phyloP scores from a whole-genome alignment of 1,140 invertebrate genomes.

The Saccostrea cuccullata region DNA sequence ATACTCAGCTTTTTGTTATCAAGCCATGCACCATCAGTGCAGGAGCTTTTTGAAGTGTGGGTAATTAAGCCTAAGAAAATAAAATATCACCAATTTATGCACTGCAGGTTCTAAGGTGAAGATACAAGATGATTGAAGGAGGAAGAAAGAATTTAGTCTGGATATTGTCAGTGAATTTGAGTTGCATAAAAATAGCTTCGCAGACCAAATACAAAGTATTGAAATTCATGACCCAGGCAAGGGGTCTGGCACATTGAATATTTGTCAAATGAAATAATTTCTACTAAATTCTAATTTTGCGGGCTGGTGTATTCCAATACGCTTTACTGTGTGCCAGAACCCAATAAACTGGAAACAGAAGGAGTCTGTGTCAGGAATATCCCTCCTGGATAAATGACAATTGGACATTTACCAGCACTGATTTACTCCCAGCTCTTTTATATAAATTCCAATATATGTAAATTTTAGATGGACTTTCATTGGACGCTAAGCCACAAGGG shows the following conservation, averaged over 20 bases:
- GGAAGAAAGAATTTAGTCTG: conserved; percentile 7
- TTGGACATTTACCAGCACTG: not conserved
- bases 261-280: not conserved
- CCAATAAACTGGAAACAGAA: conserved; percentile 1
- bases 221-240: not conserved
- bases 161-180: not conserved
- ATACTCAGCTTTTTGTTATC: conserved; percentile 31
- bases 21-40: conserved; percentile 8
- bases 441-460: conserved; percentile 33
- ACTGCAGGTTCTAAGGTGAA: conserved; percentile 14
- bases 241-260: not conserved
- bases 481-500: not conserved
- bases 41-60: conserved; percentile 20
- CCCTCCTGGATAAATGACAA: conserved; percentile 6
- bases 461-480: conserved; percentile 15
- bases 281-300: not conserved
- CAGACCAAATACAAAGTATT: not conserved
- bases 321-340: not conserved
- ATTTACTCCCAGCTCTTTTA: not conserved
- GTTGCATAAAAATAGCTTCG: conserved; percentile 9
- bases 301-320: not conserved
- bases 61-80: conserved; percentile 34
- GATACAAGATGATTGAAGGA: conserved; percentile 21
- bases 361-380: not conserved
- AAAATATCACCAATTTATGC: conserved; percentile 32